phyloP scores from a whole-genome alignment of 2,797 vertebrate genomes.

The Scleropages formosus region DNA sequence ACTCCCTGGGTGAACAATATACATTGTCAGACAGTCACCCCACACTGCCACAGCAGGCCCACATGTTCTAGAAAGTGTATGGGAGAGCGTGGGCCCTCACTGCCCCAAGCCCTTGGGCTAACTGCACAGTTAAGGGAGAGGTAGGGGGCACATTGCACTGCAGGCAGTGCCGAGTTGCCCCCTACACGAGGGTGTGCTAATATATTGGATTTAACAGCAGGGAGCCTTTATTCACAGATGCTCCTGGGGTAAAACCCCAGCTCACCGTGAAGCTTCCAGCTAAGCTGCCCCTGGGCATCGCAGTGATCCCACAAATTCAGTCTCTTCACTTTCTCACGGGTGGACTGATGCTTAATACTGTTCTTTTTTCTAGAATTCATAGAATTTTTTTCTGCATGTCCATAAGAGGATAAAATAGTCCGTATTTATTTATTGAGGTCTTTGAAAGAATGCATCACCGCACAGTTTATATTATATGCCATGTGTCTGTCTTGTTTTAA shows the following conservation, averaged over 20 bases:
- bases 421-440: not conserved
- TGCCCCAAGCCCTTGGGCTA: not conserved
- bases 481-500: too few species aligned
- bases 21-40: too few species aligned
- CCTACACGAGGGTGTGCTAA: conserved; percentile 9
- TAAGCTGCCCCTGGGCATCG: not conserved
- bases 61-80: conserved; percentile 1
- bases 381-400: too few species aligned
- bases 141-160: not conserved
- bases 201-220: conserved; percentile 26
- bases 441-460: not conserved
- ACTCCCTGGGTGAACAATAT: too few species aligned
- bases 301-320: conserved; percentile 29
- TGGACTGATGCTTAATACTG: not conserved
- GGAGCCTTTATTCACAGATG: conserved; percentile 21
- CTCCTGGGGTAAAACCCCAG: not conserved
- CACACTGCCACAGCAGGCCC: not conserved
- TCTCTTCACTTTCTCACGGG: conserved; percentile 5
- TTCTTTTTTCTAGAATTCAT: conserved; percentile 4
- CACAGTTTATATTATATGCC: not conserved
- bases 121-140: not conserved
- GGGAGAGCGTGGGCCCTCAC: not conserved
- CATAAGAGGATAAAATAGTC: not conserved
- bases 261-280: conserved; percentile 10
- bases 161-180: not conserved